A percentile compares a stretch with the other conserved stretches of the same genome.
phyloP scores from a whole-genome alignment of 2,113 vertebrate genomes.

The Rhineura floridana region DNA sequence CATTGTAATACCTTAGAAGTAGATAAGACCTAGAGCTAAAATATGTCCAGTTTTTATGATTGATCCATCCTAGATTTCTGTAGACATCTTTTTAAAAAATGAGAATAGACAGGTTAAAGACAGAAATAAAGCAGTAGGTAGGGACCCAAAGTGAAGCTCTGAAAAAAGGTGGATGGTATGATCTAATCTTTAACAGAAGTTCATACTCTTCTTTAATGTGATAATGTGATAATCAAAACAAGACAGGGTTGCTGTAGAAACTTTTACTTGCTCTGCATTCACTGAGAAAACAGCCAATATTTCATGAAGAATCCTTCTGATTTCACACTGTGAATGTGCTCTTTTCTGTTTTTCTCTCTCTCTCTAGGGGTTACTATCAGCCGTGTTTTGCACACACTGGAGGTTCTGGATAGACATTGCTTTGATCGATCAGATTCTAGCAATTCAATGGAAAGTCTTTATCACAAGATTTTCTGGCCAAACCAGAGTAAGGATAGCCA shows the following conservation, averaged over 20 bases:
- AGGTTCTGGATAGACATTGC: conserved; percentile 78
- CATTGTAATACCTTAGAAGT: fast-evolving
- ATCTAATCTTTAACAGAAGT: not conserved
- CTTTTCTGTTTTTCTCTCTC: not conserved
- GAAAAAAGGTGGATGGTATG: not conserved
- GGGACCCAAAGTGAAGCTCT: no score
- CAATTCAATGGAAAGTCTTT: conserved; percentile 80
- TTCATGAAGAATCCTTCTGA: not conserved
- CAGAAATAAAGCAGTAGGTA: no score
- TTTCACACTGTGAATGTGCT: not conserved
- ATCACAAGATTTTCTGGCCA: conserved; percentile 80
- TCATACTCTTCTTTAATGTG: not conserved
- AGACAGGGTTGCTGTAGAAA: not conserved
- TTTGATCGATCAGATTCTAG: conserved; percentile 81
- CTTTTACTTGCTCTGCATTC: not conserved
- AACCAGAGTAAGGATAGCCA: conserved; percentile 80
- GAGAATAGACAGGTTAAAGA: no score
- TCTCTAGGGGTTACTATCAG: conserved; percentile 77
- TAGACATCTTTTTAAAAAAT: no score
- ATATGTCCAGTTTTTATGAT: not conserved
- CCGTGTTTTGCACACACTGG: conserved; percentile 76
- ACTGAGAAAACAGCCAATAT: not conserved
- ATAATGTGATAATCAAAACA: not conserved
- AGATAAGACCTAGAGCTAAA: not conserved
- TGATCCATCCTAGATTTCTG: no score